Base-by-base conservation (phyloP, 1,140 invertebrate species). In the Eriosoma lanigerum region DNA sequence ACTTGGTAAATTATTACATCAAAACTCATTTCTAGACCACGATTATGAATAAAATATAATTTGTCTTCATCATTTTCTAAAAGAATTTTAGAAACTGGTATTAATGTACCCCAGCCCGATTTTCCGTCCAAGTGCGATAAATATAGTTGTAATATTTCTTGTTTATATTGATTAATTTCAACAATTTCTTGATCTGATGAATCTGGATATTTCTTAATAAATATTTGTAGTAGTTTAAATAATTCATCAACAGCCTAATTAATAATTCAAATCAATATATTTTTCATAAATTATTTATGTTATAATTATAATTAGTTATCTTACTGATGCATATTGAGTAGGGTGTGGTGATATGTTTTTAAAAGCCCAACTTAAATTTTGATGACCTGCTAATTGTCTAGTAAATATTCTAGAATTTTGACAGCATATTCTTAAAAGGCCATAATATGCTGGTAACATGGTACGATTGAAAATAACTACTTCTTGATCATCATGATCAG, bases 351-450 rank as follows among this genome's bases (percentile, higher is more conserved):
- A 95, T 76, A 98, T 97, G 85, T 97, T 97, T 84, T 96, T 94
- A 86, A 97, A 97, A 66, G 96, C 96, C 96, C 96, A 98, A 84
- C 95, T 93, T 56, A 97, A 91, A 87, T 98, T 97, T 87, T 97
- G 95, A 88, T 98, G 96, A 82, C 91, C 91, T 1, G 94, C 93
- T 32, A 97, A 87, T 84, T 94, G 91, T 80, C 94, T 89, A 29
- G 94, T 94, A 85, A 97, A 96, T 6, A 90, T 86, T 10, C 91
- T 88, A 1, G 95, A 96, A 84, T 94, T 92, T 83, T 94, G 92
- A 85, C 95, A 97, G 85, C 94, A 96, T 84, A 96, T 89, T 81
- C 94, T 88, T 82, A 97, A 88, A 81, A 98, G 87, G 46, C 95
- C 94, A 85, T 97, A 97, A 86, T 97, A 97, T n/a, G 94, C 93